Percentiles rank a stretch among this genome's conserved stretches.
These are phyloP conservation scores for Psilopsiagon aymara DNA, from an alignment of 2,113 vertebrate species.

Conservation along the genomic window DNA sequence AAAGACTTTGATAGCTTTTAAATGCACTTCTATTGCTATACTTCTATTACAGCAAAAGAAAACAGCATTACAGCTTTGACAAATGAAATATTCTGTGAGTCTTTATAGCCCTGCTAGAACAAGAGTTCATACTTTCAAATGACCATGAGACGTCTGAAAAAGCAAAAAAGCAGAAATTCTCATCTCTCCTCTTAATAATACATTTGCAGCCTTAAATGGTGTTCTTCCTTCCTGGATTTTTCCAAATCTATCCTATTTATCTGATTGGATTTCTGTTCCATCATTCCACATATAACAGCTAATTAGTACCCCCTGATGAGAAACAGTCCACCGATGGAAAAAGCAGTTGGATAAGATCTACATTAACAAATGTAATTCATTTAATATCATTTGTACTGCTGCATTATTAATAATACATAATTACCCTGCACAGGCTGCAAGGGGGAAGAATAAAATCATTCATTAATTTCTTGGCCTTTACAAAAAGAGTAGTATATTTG, in stretches of 20 bases:
- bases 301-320: constrained; percentile 85
- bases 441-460: constrained; percentile 76
- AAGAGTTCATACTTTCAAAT: neutral
- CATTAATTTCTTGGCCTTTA: constrained; percentile 79
- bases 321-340: constrained; percentile 81
- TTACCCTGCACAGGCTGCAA: constrained; percentile 77
- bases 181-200: constrained; percentile 51
- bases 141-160: constrained; percentile 40
- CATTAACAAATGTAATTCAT: constrained; percentile 87
- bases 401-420: constrained; percentile 88
- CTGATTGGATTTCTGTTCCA: constrained; percentile 81
- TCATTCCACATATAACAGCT: constrained; percentile 82
- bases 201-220: constrained; percentile 40
- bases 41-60: constrained; percentile 54
- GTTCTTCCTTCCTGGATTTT: constrained; percentile 73
- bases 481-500: constrained; percentile 68
- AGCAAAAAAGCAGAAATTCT: constrained; percentile 43
- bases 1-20: constrained; percentile 38
- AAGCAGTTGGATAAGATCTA: constrained; percentile 86
- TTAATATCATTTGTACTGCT: constrained; percentile 86
- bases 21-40: constrained; percentile 25
- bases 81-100: constrained; percentile 47
- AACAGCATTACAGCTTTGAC: constrained; percentile 36
- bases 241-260: constrained; percentile 80
- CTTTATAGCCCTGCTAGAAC: constrained; percentile 6